A percentile compares a stretch with the other conserved stretches of the same genome.
phyloP scores from a whole-genome alignment of 2,888 invertebrate species.

The Acanthosepion lycidas region DNA sequence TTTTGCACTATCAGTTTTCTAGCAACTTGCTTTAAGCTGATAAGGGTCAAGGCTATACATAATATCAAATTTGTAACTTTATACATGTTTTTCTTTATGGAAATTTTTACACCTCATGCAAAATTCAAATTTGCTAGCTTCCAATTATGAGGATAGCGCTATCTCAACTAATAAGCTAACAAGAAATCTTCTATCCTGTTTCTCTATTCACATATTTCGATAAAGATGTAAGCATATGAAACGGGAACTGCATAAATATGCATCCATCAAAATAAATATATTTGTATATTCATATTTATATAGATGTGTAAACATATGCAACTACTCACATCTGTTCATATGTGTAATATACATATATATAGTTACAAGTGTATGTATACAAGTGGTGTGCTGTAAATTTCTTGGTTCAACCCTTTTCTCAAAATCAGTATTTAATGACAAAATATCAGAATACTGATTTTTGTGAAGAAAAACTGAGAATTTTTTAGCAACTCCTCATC shows the following conservation, averaged over 20 bases:
- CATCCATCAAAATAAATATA: neutral
- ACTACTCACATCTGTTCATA: neutral
- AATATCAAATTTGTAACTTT: neutral
- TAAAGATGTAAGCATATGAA: neutral
- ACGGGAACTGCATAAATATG: neutral
- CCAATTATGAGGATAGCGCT: neutral
- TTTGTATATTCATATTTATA: neutral
- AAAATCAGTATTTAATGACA: no score
- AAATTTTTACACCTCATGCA: neutral
- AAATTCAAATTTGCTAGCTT: neutral
- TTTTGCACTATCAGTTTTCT: no score
- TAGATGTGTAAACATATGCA: neutral
- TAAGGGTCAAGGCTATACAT: no score
- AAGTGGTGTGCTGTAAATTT: no score
- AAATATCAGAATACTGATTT: no score
- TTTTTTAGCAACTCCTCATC: no score
- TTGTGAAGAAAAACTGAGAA: no score
- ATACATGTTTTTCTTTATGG: slow-evolving; percentile 18
- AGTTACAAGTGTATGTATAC: neutral
- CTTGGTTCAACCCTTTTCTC: no score
- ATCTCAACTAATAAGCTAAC: neutral
- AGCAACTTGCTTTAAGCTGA: no score
- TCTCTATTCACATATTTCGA: neutral
- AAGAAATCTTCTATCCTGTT: neutral
- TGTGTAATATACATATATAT: neutral